A percentile compares a stretch with the other conserved stretches of the same genome.
These are phyloP conservation scores for Pyrgilauda ruficollis DNA, from an alignment of 2,113 vertebrate species.

Conservation along the genomic window DNA sequence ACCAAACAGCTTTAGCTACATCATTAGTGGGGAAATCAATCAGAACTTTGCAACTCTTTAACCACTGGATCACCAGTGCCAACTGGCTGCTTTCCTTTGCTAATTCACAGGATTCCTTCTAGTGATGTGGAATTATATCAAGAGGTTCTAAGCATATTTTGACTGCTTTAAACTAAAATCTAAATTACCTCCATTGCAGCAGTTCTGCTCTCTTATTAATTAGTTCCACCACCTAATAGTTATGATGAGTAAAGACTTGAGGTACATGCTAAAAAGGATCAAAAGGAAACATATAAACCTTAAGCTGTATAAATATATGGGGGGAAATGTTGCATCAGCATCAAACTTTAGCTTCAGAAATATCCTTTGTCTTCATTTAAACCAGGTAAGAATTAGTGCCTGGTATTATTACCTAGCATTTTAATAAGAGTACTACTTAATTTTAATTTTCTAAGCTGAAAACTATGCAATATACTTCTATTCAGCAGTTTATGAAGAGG, in stretches of 20 bases:
- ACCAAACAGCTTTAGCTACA: not conserved
- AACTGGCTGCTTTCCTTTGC: not conserved
- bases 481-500: not conserved
- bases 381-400: not conserved
- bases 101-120: not conserved
- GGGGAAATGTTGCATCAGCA: not conserved
- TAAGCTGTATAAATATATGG: not conserved
- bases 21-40: not conserved
- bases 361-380: not conserved
- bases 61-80: not conserved
- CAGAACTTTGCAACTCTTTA: slow-evolving; percentile 42
- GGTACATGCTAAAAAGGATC: not conserved
- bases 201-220: not conserved
- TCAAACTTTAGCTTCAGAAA: not conserved
- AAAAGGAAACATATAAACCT: not conserved
- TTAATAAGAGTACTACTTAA: not conserved
- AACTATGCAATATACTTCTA: not conserved
- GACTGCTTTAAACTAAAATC: not conserved
- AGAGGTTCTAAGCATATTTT: not conserved
- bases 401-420: not conserved
- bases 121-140: not conserved
- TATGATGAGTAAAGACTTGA: not conserved
- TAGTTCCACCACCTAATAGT: not conserved
- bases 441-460: not conserved
- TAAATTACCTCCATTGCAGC: not conserved